These are phyloP conservation scores for Noctua comes DNA, from an alignment of 2,888 invertebrate genomes.

Conservation along the genomic window DNA sequence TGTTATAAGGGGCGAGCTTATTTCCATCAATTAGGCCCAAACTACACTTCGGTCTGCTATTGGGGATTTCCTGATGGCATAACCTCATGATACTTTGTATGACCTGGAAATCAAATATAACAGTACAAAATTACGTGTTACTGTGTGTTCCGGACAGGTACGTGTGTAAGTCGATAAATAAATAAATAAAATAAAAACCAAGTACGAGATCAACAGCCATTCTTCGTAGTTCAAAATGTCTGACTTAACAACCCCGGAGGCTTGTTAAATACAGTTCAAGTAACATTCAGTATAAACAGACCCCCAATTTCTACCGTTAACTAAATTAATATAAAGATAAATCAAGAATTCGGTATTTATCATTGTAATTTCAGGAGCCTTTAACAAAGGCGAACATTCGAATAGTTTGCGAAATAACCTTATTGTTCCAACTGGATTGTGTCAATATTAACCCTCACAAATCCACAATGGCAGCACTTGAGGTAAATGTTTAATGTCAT, in stretches of 20 bases:
- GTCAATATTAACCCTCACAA: slow-evolving; percentile 62
- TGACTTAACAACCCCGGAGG: not conserved
- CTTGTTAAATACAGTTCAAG: slow-evolving; percentile 21
- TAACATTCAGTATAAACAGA: slow-evolving; percentile 20
- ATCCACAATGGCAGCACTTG: slow-evolving; percentile 50
- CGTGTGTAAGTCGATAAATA: too few species aligned
- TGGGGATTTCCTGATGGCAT: not conserved
- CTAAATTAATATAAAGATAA: slow-evolving; percentile 52
- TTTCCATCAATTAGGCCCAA: not conserved
- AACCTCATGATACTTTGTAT: not conserved
- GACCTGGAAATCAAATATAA: not conserved
- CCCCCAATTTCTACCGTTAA: slow-evolving; percentile 18
- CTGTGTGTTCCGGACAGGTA: too few species aligned
- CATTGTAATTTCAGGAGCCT: slow-evolving; percentile 54
- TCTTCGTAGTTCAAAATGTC: not conserved
- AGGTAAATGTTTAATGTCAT: slow-evolving; percentile 55
- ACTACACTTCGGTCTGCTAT: not conserved
- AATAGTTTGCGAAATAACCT: slow-evolving; percentile 59
- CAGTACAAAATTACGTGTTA: too few species aligned
- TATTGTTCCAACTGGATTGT: slow-evolving; percentile 60
- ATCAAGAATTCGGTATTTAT: slow-evolving; percentile 61
- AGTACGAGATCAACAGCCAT: not conserved
- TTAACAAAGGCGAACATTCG: slow-evolving; percentile 55
- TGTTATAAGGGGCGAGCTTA: not conserved
- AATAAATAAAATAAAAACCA: too few species aligned